Evolutionary conservation across 1,140 invertebrate species (phyloP), one percentile per base, ranked within the genome.

Genomic region (Bombus turneri): DNA sequence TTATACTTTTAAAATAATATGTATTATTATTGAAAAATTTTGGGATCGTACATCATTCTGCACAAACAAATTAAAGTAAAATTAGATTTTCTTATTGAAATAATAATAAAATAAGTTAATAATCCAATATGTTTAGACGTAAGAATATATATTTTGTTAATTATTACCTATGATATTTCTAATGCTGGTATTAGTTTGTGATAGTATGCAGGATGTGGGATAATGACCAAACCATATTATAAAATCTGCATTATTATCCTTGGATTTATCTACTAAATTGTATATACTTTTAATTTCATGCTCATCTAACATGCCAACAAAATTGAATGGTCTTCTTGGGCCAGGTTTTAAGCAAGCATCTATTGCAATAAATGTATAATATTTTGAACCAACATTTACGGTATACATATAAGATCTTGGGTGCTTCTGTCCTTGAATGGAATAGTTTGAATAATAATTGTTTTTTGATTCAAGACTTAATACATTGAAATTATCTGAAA

Each of bases 141-240:
- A 73, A 25, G 57, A 37, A 4, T 41, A 28, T 25, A 71, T 37
- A 43, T 34, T 74, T 18, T 43, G 62, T 41, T 72, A n/a, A 28
- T 62, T 81, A 31, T 83, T 95, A 90, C 96, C 96, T 85, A 97
- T 96, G 53, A 97, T 85, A 79, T 95, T 94, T 85, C 96, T 93
- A 13, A 97, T 90, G 81, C 96, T 96, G 57, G 96, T 95, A 83
- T 95, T 95, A 77, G 96, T 94, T 34, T 97, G 95, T 1, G 96
- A 95, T 31, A 98, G 93, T 87, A 99, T 98, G 88, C 97, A 97
- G 10, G 98, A 98, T 4, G 98, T 98, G 25, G 98, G 98, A 95
- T 99, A 99, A 94, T 99, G 98, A 39, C 98, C 98, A 96, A 99
- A 99, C 96, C 97, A 98, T 85, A 98, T 95, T 28, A 97, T 97